Evolutionary conservation across 2,888 invertebrate species (phyloP), one percentile per base, ranked within the genome.

Genomic region (Cheilosia impressa): DNA sequence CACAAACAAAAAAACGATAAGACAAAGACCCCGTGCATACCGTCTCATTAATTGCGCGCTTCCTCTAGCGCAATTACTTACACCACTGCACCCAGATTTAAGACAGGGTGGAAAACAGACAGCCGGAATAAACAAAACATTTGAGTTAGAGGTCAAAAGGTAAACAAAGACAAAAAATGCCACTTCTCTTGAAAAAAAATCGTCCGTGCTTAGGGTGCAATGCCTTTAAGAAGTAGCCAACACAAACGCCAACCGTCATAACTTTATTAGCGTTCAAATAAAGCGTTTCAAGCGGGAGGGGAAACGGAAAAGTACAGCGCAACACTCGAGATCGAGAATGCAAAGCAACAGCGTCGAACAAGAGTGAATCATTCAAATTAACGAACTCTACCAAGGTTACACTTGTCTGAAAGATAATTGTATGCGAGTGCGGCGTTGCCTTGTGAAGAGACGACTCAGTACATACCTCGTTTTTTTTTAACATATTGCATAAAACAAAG

Each of bases 291-390:
- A 10, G 10, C 2, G 34, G 0, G 10, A 2, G 17, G 2, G 45
- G 3, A 5, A 27, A 27, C 24, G 24, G 24, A 2, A 45, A 19
- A 45, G 17, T 17, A 9, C 45, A 19, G 7, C 17, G 17, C 13
- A 43, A 43, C 43, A 19, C 17, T 17, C 45, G n/a, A 17, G 31
- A 31, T 2, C 4, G 24, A 0, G 1, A 31, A 17, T 7, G 45
- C 45, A 19, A 45, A 9, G 17, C 45, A 17, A 17, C 17, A 7
- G n/a, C 45, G 0, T 9, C 45, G 19, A 19, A 17, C 45, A 45
- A 45, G n/a, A 45, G 45, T 45, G 45, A 45, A 45, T 45, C 45
- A 45, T 45, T 45, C 7, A 45, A 45, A 45, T 45, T 45, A 45
- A 45, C 9, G 45, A 45, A 45, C 45, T 45, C 45, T 2, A 45